Evolutionary conservation across 2,113 vertebrate genomes (phyloP).

Genomic region (Hemibagrus wyckioides): DNA sequence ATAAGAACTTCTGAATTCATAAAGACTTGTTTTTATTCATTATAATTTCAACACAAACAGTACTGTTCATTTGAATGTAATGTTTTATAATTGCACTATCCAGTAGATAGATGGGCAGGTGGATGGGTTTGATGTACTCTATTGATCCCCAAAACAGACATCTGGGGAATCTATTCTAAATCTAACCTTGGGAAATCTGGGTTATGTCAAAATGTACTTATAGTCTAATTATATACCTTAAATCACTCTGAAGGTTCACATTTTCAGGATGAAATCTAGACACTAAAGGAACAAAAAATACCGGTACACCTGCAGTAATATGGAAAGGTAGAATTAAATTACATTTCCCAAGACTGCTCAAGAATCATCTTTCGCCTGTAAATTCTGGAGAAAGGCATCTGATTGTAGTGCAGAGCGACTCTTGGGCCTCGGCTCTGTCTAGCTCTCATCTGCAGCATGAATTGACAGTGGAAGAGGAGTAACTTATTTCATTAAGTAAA

Average conservation of each 20-base stretch:
- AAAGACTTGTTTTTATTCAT: neutral
- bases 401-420: neutral
- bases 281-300: neutral
- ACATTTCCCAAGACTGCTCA: neutral
- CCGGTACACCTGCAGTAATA: neutral
- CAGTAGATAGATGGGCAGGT: too few species aligned
- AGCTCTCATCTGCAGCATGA: conserved; percentile 27
- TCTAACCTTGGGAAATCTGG: neutral
- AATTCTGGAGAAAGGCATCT: neutral
- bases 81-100: neutral
- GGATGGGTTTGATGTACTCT: neutral
- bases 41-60: too few species aligned
- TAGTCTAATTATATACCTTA: neutral
- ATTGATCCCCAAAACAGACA: neutral
- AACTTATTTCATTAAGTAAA: conserved; percentile 71
- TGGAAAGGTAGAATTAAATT: neutral
- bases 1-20: neutral
- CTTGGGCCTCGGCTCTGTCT: neutral
- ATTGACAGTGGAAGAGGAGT: conserved; percentile 41
- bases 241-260: neutral
- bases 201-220: neutral
- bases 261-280: neutral
- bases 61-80: too few species aligned
- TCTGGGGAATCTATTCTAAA: neutral
- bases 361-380: neutral